phyloP scores from a whole-genome alignment of 2,888 invertebrate genomes.

The Asteroscopus sphinx region DNA sequence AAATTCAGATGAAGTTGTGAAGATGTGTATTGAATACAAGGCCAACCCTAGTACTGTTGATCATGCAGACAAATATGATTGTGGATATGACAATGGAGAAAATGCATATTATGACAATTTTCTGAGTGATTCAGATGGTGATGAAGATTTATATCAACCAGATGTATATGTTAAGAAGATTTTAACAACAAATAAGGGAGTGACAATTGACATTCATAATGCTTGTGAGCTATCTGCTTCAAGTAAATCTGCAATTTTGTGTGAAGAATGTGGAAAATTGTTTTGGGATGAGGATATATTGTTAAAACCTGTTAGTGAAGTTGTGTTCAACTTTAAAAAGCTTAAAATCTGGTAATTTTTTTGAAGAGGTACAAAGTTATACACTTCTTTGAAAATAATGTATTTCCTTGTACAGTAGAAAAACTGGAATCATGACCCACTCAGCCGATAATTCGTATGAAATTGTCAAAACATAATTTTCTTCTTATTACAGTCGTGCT shows the following conservation, averaged over 20 bases:
- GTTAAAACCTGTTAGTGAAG: slow-evolving; percentile 68
- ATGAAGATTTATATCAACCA: slow-evolving; percentile 74
- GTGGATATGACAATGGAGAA: slow-evolving; percentile 70
- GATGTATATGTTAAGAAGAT: slow-evolving; percentile 53
- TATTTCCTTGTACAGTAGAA: slow-evolving; percentile 51
- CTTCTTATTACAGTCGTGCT: no score
- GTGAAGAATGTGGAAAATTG: slow-evolving; percentile 93
- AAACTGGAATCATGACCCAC: no score
- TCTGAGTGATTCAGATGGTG: slow-evolving; percentile 81
- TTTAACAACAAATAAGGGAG: slow-evolving; percentile 89
- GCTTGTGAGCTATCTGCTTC: slow-evolving; percentile 81
- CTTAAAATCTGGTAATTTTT: slow-evolving; percentile 58
- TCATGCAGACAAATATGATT: slow-evolving; percentile 26
- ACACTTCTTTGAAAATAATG: slow-evolving; percentile 43
- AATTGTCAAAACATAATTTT: no score
- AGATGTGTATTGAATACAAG: slow-evolving; percentile 71
- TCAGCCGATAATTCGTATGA: no score
- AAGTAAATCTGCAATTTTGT: slow-evolving; percentile 91
- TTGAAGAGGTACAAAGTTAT: slow-evolving; percentile 43
- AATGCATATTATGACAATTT: slow-evolving; percentile 74
- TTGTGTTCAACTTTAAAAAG: slow-evolving; percentile 66
- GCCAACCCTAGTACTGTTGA: slow-evolving; percentile 45
- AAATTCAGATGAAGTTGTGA: slow-evolving; percentile 68
- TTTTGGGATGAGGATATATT: slow-evolving; percentile 91
- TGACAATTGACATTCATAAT: slow-evolving; percentile 87